Base-by-base conservation (phyloP, 1,140 invertebrate genomes). In the Globodera rostochiensis region DNA sequence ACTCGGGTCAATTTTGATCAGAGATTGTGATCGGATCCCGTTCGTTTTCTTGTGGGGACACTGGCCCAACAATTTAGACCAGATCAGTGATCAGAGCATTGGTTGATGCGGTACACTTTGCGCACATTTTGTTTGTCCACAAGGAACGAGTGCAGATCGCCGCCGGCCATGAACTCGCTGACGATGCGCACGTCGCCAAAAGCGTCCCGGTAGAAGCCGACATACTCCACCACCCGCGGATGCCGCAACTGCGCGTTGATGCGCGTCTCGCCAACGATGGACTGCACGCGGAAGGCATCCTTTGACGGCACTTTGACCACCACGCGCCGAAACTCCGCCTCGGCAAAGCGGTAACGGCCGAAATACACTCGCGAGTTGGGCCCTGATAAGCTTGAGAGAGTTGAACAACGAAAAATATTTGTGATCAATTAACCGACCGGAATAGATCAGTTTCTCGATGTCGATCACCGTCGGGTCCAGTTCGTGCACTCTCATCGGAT, bases 111-210 rank as follows among this genome's bases (percentile, higher is more conserved):
- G 36, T 36, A 74, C 46, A 19, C 50, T 45, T 19, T 9, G 45
- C 46, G 15, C 45, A 86, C 84, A 73, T 85, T 83, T 57, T 19
- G 66, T 1, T 78, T 53, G 64, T 77, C 69, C 47, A 21, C 57
- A 4, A 83, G 74, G 46, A 21, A 83, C 3, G 79, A 50, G 60
- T 83, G 83, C 47, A 83, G 67, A 47, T 83, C 81, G 1, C 82
- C 82, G 36, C 82, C 82, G 15, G 21, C 75, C 82, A 83, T 83
- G 45, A 64, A 83, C 71, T 83, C 82, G 53, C 82, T 83, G 6
- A 83, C 82, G 21, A 85, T 85, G 46, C 84, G 83, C 21, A 85
- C 36, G 69, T 71, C 46, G 69, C 36, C 69, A 36, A 45, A 71
- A n/a, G 46, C 46, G 69, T 71, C 69, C 9, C 69, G 69, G 46